Evolutionary conservation across 1,140 invertebrate genomes (phyloP).

Genomic region (Ceratoteleas bidentatus): DNA sequence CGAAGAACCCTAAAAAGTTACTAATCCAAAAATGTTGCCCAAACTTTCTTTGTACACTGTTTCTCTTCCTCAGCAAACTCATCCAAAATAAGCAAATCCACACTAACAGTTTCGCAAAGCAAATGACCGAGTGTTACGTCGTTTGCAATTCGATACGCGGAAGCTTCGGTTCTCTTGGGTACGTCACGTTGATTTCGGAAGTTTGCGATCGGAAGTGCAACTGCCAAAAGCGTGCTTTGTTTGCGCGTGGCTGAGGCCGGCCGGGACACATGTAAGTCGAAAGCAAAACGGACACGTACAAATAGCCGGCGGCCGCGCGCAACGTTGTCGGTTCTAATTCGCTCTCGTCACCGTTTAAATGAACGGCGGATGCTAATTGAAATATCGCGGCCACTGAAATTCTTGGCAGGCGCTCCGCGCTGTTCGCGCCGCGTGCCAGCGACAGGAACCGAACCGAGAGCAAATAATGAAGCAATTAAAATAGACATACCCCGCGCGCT

Average conservation of each 20-base stretch:
- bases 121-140: no score
- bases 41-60: no score
- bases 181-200: slow-evolving; percentile 10
- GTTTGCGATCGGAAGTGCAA: slow-evolving; percentile 28
- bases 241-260: slow-evolving; percentile 13
- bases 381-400: slow-evolving; percentile 79
- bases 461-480: slow-evolving; percentile 57
- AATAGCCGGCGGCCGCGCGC: slow-evolving; percentile 42
- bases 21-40: no score
- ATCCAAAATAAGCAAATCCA: no score
- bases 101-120: no score
- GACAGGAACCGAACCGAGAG: slow-evolving; percentile 25
- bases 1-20: no score
- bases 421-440: slow-evolving; percentile 19
- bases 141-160: no score
- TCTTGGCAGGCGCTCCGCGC: slow-evolving; percentile 73
- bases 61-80: no score
- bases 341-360: slow-evolving; percentile 73
- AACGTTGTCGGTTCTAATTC: slow-evolving; percentile 61
- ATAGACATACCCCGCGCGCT: slow-evolving; percentile 37
- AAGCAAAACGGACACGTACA: slow-evolving; percentile 54
- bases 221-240: slow-evolving; percentile 39
- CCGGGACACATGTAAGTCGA: slow-evolving; percentile 34
- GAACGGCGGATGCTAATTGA: slow-evolving; percentile 78
- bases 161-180: not conserved